Evolutionary conservation across 2,888 invertebrate genomes (phyloP).

Genomic region (Amiota mariae): DNA sequence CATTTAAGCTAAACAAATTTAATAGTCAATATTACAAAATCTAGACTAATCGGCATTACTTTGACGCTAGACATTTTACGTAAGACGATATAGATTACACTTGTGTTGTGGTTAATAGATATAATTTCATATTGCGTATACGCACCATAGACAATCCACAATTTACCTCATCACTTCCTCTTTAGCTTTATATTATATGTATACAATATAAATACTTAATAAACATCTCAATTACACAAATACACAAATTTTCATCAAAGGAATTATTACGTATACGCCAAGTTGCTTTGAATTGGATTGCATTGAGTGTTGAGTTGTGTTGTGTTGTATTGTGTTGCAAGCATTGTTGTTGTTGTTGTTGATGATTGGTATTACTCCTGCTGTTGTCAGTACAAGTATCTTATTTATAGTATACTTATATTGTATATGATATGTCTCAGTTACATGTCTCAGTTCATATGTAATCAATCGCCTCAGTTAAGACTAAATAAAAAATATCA

Average conservation of each 20-base stretch:
- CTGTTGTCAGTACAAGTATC: no score
- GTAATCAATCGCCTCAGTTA: slow-evolving; percentile 20
- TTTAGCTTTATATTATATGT: not conserved
- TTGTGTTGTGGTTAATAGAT: not conserved
- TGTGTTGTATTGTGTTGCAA: no score
- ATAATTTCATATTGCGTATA: slow-evolving; percentile 11
- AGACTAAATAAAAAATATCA: slow-evolving; percentile 1
- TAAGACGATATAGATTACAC: not conserved
- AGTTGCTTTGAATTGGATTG: slow-evolving; percentile 10
- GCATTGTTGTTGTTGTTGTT: no score
- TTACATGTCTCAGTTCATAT: slow-evolving; percentile 1
- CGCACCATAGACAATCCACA: not conserved
- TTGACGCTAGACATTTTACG: no score
- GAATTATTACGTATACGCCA: slow-evolving; percentile 19
- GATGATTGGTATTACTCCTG: no score
- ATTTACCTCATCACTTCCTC: slow-evolving; percentile 1
- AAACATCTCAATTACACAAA: slow-evolving; percentile 2
- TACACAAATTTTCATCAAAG: not conserved
- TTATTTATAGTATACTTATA: no score
- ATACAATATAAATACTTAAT: not conserved
- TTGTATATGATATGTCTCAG: slow-evolving; percentile 9
- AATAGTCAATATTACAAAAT: no score
- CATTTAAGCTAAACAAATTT: not conserved
- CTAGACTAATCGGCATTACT: no score
- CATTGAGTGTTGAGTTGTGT: not conserved